Conservation (phyloP, 2,888 invertebrate species). For the Rhagonycha lutea region DNA sequence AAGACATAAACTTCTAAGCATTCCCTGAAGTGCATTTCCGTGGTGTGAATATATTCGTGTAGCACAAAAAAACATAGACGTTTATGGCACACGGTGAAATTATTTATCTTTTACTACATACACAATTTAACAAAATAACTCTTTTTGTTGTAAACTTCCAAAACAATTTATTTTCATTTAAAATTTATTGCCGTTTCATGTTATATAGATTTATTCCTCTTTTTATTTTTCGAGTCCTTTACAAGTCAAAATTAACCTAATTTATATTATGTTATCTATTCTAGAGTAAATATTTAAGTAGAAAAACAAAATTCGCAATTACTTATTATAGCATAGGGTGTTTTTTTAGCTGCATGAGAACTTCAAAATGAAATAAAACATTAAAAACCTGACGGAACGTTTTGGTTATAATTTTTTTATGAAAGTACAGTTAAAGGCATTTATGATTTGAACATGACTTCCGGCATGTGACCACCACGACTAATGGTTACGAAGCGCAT, state of each 20-base stretch:
- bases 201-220: background rate
- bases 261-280: too few species aligned
- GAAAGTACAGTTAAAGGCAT: too few species aligned
- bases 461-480: too few species aligned
- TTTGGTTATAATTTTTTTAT: too few species aligned
- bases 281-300: background rate
- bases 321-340: background rate
- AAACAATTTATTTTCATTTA: background rate
- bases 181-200: background rate
- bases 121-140: background rate
- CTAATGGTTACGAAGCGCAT: too few species aligned
- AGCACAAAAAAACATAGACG: constrained; percentile 31
- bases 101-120: constrained; percentile 28
- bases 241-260: background rate
- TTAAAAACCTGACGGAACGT: too few species aligned
- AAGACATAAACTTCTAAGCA: constrained; percentile 29
- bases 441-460: too few species aligned
- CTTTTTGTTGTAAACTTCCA: background rate
- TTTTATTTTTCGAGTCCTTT: background rate
- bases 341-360: too few species aligned
- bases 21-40: constrained; percentile 32
- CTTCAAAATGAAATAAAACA: too few species aligned
- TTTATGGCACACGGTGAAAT: constrained; percentile 33
- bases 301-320: background rate
- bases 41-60: constrained; percentile 34